Evolutionary conservation across 92 coral and sea anemone species (phyloP), one percentile per base, ranked within the genome.

Genomic region (Zoanthus sociatus): DNA sequence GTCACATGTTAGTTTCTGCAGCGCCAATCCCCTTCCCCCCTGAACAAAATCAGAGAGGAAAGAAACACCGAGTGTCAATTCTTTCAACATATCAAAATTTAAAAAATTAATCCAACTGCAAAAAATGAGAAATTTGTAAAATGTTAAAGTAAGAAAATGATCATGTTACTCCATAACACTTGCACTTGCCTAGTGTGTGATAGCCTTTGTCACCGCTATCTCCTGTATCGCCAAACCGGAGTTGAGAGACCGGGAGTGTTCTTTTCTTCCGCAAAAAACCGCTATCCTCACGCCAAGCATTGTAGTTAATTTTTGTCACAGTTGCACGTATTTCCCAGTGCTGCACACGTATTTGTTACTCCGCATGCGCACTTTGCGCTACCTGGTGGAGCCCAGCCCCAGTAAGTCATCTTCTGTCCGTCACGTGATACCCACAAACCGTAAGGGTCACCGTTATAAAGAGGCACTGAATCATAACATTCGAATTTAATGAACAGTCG

Each of bases 311-410:
- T 9, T 26, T 4, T 37, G 4, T 37, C 42, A 37, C 42, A 37
- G 42, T 37, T 37, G 42, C 42, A 37, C 42, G 42, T 37, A 37
- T 37, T 56, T 56, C 64, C 64, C 17, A 1, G 1, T 56, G 13
- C 7, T 16, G 13, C 64, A 56, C 64, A 56, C 3, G 13, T 11
- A 9, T 56, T 56, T 16, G 64, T 56, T 16, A 56, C 64, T 56
- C 64, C 64, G 14, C 64, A 56, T 56, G 64, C 64, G 64, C 64
- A 56, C 64, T 56, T 56, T 56, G 14, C 64, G 64, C 64, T 56
- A 37, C 42, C 4, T 37, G 42, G 42, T 37, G 42, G 2, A 37
- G 42, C 42, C 42, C 42, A 1, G 42, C 42, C 42, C 42, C 42
- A 37, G 42, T 0, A 0, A 2, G 42, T 37, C 42, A 37, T 37